Evolutionary conservation across 2,113 vertebrate species (phyloP).

Genomic region (Xiphorhynchus elegans): DNA sequence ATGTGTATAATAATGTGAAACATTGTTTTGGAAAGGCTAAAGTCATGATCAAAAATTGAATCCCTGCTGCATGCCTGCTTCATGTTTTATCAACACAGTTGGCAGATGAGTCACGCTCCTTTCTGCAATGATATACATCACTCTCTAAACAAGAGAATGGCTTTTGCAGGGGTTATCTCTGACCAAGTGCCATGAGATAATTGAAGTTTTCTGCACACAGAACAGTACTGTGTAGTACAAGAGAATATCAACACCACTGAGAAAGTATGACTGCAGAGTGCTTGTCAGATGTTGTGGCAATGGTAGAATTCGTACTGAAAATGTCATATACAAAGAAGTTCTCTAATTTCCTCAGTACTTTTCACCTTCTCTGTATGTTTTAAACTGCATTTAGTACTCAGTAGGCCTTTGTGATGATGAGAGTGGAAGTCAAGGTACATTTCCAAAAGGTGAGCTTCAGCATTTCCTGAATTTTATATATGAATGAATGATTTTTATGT

Average conservation of each 20-base stretch:
- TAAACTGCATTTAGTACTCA: background rate
- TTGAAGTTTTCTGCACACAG: background rate
- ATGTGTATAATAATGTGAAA: background rate
- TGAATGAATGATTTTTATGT: background rate
- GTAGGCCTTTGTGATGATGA: background rate
- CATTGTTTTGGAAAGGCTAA: slow-evolving; percentile 7
- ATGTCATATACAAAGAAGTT: background rate
- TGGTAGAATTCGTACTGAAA: background rate
- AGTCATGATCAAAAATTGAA: background rate
- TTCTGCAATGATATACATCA: background rate
- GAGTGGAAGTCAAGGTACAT: background rate
- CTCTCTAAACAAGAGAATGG: background rate
- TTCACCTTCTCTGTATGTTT: background rate
- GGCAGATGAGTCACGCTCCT: background rate
- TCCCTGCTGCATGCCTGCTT: background rate
- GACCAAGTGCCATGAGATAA: background rate
- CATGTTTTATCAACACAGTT: background rate
- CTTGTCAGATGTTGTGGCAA: background rate
- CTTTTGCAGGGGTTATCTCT: background rate
- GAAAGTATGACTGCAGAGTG: background rate
- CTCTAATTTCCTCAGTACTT: background rate
- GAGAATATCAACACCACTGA: background rate
- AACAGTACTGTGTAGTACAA: background rate
- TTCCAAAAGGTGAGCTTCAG: background rate
- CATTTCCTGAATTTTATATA: background rate